Base-by-base conservation (phyloP, 2,888 invertebrate genomes). In the Hirtodrosophila duncani region DNA sequence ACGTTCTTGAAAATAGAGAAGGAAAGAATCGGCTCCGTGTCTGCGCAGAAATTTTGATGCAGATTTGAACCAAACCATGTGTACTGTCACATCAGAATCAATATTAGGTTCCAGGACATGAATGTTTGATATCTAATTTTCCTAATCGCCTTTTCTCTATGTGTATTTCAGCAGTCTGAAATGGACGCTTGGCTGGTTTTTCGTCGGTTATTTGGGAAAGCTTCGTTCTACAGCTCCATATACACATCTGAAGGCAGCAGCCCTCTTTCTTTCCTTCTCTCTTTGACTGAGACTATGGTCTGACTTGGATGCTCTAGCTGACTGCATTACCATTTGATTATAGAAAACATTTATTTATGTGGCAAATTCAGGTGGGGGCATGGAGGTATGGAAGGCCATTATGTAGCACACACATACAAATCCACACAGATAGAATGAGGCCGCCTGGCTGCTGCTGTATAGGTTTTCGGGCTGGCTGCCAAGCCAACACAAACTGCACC, bases 261-360 rank as follows among this genome's bases (percentile, higher is more conserved):
- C n/a, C n/a, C n/a, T n/a, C n/a, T n/a, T n/a, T n/a, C n/a, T n/a
- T n/a, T n/a, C n/a, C n/a, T n/a, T n/a, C n/a, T n/a, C n/a, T n/a
- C n/a, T n/a, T n/a, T n/a, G n/a, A n/a, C n/a, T n/a, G n/a, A n/a
- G n/a, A n/a, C n/a, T 5, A 7, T 20, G 20, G 20, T 6, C 20
- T 20, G 20, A 7, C 20, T 14, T 36, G 16, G 30, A 3, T n/a
- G 53, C 20, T 45, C 55, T 24, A 36, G n/a, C 46, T 61, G 71
- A 67, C 71, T 75, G 75, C 75, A 75, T 78, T 74, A 71, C 71
- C 75, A 75, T 75, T 75, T 75, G 71, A 78, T 75, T 75, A 75
- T 71, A 78, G 75, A 75, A 75, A 75, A 68, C 79, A 75, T 78
- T 78, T 75, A 78, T 75, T 78, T 74, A 78, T 63, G 67, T 61